phyloP scores from a whole-genome alignment of 2,888 invertebrate species.

The Coronaproctus castanopsis region DNA sequence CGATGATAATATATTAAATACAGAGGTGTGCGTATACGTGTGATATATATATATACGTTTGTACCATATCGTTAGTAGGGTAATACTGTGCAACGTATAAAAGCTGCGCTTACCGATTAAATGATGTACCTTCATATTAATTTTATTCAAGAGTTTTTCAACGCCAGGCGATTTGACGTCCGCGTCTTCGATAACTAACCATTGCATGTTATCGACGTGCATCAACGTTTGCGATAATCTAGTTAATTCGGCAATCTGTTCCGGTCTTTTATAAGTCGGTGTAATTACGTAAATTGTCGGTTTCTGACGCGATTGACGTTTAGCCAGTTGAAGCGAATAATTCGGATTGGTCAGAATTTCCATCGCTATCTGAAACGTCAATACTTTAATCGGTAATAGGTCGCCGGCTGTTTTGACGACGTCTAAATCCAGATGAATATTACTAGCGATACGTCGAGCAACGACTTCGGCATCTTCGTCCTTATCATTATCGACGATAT shows the following conservation, averaged over 20 bases:
- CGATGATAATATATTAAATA: no score
- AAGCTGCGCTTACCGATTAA: slow-evolving; percentile 35
- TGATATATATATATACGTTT: no score
- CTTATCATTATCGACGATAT: slow-evolving; percentile 10
- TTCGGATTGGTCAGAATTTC: not conserved
- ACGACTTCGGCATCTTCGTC: slow-evolving; percentile 9
- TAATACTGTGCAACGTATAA: no score
- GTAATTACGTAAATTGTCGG: slow-evolving; percentile 41
- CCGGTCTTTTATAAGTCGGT: slow-evolving; percentile 50
- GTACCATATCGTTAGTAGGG: no score
- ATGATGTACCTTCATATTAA: slow-evolving; percentile 36
- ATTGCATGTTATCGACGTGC: slow-evolving; percentile 42
- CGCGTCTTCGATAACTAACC: slow-evolving; percentile 57
- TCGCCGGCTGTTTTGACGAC: no score
- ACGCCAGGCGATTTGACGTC: slow-evolving; percentile 31
- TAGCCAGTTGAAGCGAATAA: not conserved
- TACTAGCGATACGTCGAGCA: slow-evolving; percentile 8
- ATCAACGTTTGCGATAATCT: slow-evolving; percentile 47
- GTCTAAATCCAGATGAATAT: slow-evolving; percentile 8
- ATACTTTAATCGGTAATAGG: no score
- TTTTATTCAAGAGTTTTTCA: slow-evolving; percentile 30
- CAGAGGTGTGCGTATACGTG: no score
- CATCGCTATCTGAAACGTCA: not conserved
- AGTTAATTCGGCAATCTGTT: slow-evolving; percentile 62
- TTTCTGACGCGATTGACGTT: not conserved